These are phyloP conservation scores for Aleiodes sp. DNA, from an alignment of 1,140 invertebrate species.

Conservation along the genomic window DNA sequence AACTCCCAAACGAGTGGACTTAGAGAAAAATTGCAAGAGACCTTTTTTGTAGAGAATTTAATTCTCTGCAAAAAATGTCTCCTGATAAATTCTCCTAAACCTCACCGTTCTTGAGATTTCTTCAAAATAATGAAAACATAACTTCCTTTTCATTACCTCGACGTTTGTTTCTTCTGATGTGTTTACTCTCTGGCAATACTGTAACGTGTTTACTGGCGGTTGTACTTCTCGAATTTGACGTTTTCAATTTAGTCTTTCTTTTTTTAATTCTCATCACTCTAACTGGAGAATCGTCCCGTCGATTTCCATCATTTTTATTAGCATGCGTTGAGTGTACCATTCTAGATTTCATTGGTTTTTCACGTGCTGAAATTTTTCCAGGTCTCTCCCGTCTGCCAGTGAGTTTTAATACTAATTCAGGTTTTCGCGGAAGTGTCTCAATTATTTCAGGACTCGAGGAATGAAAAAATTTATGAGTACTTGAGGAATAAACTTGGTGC, in stretches of 20 bases:
- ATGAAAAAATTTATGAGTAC: not conserved
- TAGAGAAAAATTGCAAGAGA: no score
- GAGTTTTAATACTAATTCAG: not conserved
- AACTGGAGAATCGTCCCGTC: not conserved
- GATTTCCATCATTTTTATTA: not conserved
- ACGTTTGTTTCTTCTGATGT: not conserved
- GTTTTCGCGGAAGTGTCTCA: not conserved
- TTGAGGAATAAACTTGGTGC: not conserved
- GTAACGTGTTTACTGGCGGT: not conserved
- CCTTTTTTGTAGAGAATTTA: no score
- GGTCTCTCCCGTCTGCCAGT: not conserved
- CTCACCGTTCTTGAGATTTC: no score
- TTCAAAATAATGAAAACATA: not conserved
- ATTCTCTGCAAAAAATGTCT: no score
- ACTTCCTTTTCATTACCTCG: not conserved
- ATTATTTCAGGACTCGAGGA: not conserved
- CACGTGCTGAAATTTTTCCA: not conserved
- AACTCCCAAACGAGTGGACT: no score
- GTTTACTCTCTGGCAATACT: not conserved
- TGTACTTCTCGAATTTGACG: constrained; percentile 2
- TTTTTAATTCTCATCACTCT: not conserved
- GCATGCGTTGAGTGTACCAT: not conserved
- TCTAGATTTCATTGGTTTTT: not conserved
- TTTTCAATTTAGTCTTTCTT: not conserved
- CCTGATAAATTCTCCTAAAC: no score